Percentiles rank a stretch among this genome's conserved stretches.
Evolutionary conservation across 2,113 vertebrate genomes (phyloP).

Genomic region (Lichenostomus cassidix): DNA sequence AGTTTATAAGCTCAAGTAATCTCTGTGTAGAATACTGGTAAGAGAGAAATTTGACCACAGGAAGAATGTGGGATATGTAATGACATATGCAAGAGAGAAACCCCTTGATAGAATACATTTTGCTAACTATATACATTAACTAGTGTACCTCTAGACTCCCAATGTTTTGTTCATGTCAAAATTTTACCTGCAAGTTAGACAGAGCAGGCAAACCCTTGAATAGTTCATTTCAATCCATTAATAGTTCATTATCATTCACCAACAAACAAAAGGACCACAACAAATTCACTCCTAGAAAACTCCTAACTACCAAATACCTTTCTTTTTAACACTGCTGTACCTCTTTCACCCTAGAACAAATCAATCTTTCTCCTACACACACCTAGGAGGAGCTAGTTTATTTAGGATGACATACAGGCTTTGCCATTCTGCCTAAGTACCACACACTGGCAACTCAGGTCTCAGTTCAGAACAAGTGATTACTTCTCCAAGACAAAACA

Average conservation of each 20-base stretch:
- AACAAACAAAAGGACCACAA: not conserved
- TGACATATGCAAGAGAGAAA: not conserved
- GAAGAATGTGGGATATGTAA: not conserved
- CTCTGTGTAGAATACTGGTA: not conserved
- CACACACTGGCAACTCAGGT: not conserved
- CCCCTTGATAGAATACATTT: not conserved
- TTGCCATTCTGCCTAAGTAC: not conserved
- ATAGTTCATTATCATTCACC: not conserved
- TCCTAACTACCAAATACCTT: not conserved
- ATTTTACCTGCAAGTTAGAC: not conserved
- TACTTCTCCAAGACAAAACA: not conserved
- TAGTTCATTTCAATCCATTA: not conserved
- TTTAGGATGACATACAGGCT: not conserved
- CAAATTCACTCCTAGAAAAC: not conserved
- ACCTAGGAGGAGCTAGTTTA: not conserved
- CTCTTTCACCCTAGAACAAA: not conserved
- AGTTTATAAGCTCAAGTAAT: not conserved
- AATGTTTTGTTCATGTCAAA: not conserved
- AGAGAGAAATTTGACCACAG: not conserved
- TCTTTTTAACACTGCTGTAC: not conserved
- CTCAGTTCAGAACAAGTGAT: not conserved
- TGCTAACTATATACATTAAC: not conserved
- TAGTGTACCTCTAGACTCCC: not conserved
- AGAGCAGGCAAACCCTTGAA: no score
- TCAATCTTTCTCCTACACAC: not conserved